Evolutionary conservation across 2,113 vertebrate species (phyloP).

Genomic region (Burhinus oedicnemus): DNA sequence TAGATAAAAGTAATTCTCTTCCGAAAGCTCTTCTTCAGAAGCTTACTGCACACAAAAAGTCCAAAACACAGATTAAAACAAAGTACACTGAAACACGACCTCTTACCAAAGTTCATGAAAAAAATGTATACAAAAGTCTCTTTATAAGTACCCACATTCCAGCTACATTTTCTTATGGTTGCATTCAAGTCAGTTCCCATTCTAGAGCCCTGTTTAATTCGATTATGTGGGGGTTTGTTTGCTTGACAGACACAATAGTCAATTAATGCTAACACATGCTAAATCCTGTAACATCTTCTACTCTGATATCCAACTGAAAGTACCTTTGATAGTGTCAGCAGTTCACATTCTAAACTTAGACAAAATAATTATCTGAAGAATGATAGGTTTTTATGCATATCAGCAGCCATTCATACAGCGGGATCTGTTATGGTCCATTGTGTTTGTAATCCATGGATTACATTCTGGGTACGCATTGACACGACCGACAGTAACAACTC

Average conservation of each 20-base stretch:
- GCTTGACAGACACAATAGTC: not conserved
- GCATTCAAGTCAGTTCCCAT: not conserved
- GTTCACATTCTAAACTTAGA: constrained; percentile 30
- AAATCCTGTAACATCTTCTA: not conserved
- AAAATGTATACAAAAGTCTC: not conserved
- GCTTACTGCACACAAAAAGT: not conserved
- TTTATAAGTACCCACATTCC: not conserved
- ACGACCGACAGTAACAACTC: not conserved
- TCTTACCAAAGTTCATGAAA: not conserved
- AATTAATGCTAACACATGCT: constrained; percentile 38
- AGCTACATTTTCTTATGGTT: not conserved
- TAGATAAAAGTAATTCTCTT: not conserved
- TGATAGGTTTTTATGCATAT: constrained; percentile 17
- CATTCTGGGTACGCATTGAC: not conserved
- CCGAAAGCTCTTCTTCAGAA: not conserved
- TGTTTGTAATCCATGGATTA: constrained; percentile 57
- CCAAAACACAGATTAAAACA: not conserved
- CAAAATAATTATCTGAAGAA: constrained; percentile 53
- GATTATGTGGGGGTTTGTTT: constrained; percentile 7
- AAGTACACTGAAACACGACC: not conserved
- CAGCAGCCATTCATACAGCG: not conserved
- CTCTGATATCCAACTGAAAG: not conserved
- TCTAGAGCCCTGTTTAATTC: not conserved
- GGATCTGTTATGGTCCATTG: constrained; percentile 17
- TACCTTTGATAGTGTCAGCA: not conserved